Conservation (phyloP, 2,113 vertebrate species). For the Phrynosoma blainvillii region DNA sequence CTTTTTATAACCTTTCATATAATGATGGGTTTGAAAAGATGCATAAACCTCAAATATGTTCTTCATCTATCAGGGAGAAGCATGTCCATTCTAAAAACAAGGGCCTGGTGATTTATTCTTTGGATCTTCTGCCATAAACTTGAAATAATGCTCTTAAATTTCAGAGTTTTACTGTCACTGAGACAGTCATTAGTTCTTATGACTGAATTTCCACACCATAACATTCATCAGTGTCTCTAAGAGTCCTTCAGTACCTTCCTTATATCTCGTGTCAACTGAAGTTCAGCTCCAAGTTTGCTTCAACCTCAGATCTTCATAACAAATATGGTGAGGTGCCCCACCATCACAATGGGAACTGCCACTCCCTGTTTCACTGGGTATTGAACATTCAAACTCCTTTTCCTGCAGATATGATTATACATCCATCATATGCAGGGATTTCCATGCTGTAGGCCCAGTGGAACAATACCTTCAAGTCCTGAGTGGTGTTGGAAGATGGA, state of each 20-base stretch:
- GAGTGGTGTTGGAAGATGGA: background rate
- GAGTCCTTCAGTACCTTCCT: conserved; percentile 35
- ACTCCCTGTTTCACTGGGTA: background rate
- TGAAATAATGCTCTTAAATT: conserved; percentile 74
- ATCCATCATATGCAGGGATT: background rate
- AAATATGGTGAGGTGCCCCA: background rate
- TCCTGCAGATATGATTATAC: background rate
- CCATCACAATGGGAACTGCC: background rate
- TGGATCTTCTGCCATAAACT: conserved; percentile 68
- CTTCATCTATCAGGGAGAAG: conserved; percentile 69
- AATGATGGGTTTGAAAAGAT: conserved; percentile 66
- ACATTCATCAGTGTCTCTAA: conserved; percentile 61
- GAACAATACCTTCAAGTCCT: too few species aligned
- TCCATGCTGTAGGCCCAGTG: too few species aligned
- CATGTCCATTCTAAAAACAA: conserved; percentile 59
- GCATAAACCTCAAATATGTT: conserved; percentile 70
- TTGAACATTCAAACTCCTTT: background rate
- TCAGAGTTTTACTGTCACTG: conserved; percentile 68
- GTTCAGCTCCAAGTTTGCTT: background rate
- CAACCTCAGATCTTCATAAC: background rate
- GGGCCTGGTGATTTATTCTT: conserved; percentile 65
- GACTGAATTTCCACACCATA: conserved; percentile 63
- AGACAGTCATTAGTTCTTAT: conserved; percentile 73
- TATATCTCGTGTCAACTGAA: conserved; percentile 5
- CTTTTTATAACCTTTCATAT: conserved; percentile 62